phyloP scores from a whole-genome alignment of 2,797 vertebrate species.

The Megaceryle alcyon region DNA sequence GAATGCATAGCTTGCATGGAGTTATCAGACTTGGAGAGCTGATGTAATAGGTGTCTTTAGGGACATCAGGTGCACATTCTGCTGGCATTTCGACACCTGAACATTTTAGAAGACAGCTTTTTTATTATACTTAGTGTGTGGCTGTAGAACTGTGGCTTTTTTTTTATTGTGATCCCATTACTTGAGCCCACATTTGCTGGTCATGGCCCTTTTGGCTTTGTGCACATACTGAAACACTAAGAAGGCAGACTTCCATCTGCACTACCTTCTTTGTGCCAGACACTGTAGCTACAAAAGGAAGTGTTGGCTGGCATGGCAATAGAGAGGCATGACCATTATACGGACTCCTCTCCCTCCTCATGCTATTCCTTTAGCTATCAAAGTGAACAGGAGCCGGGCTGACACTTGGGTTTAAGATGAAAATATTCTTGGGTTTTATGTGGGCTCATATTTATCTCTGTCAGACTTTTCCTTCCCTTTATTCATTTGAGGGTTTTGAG shows the following conservation, averaged over 20 bases:
- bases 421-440: neutral
- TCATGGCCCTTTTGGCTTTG: neutral
- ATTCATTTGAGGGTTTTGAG: neutral
- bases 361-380: neutral
- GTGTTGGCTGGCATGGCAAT: neutral
- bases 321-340: neutral
- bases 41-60: neutral
- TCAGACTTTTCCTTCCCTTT: constrained; percentile 9
- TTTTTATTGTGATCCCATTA: neutral
- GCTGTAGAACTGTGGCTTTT: neutral
- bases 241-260: neutral
- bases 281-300: neutral
- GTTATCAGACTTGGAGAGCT: neutral
- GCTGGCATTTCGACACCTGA: neutral
- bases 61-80: neutral
- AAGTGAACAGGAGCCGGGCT: neutral
- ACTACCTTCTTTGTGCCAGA: neutral
- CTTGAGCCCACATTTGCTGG: neutral
- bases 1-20: neutral
- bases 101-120: neutral
- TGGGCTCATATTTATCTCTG: neutral
- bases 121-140: neutral
- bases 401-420: neutral
- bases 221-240: neutral
- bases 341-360: neutral